Evolutionary conservation across 2,113 vertebrate genomes (phyloP).

Genomic region (Vidua macroura): DNA sequence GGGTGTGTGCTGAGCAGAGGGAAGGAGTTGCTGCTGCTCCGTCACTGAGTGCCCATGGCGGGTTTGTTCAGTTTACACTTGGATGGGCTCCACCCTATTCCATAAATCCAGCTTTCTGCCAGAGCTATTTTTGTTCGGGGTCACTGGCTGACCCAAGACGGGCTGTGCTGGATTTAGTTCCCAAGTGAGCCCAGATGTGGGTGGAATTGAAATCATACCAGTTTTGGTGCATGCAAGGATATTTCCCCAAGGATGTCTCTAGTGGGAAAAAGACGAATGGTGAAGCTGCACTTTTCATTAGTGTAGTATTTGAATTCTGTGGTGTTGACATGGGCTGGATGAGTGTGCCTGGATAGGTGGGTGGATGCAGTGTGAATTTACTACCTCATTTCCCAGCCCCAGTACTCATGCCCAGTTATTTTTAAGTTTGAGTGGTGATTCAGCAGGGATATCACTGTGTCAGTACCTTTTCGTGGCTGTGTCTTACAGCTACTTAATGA

Average conservation of each 20-base stretch:
- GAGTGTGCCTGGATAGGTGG: neutral
- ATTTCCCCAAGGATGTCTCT: slow-evolving; percentile 27
- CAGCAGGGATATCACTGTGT: neutral
- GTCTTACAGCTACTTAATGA: neutral
- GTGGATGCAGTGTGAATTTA: neutral
- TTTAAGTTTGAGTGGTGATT: neutral
- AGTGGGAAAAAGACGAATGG: slow-evolving; percentile 11
- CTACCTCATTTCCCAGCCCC: neutral
- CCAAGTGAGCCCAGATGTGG: slow-evolving; percentile 55
- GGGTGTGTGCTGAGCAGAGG: neutral
- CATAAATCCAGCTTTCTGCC: slow-evolving; percentile 20
- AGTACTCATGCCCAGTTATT: accelerated
- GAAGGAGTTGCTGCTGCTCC: neutral
- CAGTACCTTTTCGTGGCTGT: neutral
- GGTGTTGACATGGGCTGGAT: neutral
- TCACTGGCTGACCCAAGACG: slow-evolving; percentile 37
- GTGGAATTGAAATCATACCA: slow-evolving; percentile 13
- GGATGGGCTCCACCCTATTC: slow-evolving; percentile 13
- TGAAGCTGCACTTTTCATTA: neutral
- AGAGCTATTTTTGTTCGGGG: slow-evolving; percentile 38
- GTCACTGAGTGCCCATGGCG: accelerated
- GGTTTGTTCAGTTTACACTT: neutral
- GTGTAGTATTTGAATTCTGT: neutral
- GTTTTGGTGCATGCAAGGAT: neutral
- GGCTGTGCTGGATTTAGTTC: slow-evolving; percentile 45